phyloP scores from a whole-genome alignment of 2,888 invertebrate genomes.

The Pollenia amentaria region DNA sequence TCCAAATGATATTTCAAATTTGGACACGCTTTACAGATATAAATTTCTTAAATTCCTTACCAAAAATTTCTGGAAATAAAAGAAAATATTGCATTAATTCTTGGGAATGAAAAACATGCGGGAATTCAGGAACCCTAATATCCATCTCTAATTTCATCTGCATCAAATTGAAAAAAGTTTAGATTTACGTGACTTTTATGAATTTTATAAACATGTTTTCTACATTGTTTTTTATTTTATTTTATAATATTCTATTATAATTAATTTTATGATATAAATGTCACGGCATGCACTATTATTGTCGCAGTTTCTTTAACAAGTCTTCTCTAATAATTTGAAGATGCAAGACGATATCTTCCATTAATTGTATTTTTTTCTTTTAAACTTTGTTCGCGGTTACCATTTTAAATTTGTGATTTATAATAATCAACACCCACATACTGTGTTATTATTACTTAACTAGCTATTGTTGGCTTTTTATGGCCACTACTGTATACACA shows the following conservation, averaged over 20 bases:
- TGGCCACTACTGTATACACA: slow-evolving; percentile 20
- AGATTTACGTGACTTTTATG: too few relatives aligned
- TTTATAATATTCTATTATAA: background rate
- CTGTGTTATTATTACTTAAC: slow-evolving; percentile 10
- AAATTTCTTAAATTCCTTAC: too few relatives aligned
- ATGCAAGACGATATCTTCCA: background rate
- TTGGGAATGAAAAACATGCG: too few relatives aligned
- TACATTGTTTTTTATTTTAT: slow-evolving; percentile 8
- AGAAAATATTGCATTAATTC: too few relatives aligned
- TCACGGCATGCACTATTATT: background rate
- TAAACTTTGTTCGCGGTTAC: background rate
- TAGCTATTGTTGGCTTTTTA: slow-evolving; percentile 19
- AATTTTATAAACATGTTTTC: too few relatives aligned
- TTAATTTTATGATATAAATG: slow-evolving; percentile 3
- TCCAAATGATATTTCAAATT: too few relatives aligned
- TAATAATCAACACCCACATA: slow-evolving; percentile 49
- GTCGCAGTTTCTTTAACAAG: slow-evolving; percentile 3
- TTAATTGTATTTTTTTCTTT: background rate
- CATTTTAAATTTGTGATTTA: slow-evolving; percentile 16
- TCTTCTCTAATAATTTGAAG: background rate
- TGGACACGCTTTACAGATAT: too few relatives aligned
- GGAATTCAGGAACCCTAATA: too few relatives aligned
- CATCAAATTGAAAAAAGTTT: too few relatives aligned
- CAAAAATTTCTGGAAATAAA: too few relatives aligned
- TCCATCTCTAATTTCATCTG: too few relatives aligned